Percentiles rank a stretch among this genome's conserved stretches.
Evolutionary conservation across 2,797 vertebrate species (phyloP).

Genomic region (Artibeus lituratus): DNA sequence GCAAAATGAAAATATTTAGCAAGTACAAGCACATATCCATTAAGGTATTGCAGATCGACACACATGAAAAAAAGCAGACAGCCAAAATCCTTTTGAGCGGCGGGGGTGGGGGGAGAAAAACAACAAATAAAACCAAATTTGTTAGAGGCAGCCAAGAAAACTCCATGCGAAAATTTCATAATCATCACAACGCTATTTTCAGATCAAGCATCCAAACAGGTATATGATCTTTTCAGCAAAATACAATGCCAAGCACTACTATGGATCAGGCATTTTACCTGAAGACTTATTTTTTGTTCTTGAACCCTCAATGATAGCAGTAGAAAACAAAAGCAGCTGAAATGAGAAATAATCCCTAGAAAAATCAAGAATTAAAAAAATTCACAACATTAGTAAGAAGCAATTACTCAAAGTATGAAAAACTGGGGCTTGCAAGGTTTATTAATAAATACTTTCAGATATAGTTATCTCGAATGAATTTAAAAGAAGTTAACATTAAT

Average conservation of each 20-base stretch:
- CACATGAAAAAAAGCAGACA: conserved; percentile 61
- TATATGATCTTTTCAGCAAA: conserved; percentile 56
- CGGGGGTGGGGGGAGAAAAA: background rate
- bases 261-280: conserved; percentile 77
- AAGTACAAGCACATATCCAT: conserved; percentile 68
- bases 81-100: conserved; percentile 35
- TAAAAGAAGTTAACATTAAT: conserved; percentile 19
- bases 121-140: conserved; percentile 56
- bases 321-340: conserved; percentile 79
- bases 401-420: conserved; percentile 66
- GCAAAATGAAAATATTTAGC: conserved; percentile 71
- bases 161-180: conserved; percentile 67
- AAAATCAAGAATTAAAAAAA: conserved; percentile 77
- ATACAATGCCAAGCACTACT: conserved; percentile 55
- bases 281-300: conserved; percentile 75
- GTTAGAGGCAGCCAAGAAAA: conserved; percentile 72
- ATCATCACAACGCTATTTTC: conserved; percentile 59
- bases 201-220: conserved; percentile 67
- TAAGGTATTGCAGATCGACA: conserved; percentile 59
- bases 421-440: conserved; percentile 3
- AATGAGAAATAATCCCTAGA: conserved; percentile 76
- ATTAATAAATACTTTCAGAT: conserved; percentile 46
- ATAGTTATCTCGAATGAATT: background rate
- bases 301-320: conserved; percentile 78
- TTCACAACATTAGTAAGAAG: conserved; percentile 73